Evolutionary conservation across 2,113 vertebrate species (phyloP), one percentile per base, ranked within the genome.

Genomic region (Clinocottus analis): DNA sequence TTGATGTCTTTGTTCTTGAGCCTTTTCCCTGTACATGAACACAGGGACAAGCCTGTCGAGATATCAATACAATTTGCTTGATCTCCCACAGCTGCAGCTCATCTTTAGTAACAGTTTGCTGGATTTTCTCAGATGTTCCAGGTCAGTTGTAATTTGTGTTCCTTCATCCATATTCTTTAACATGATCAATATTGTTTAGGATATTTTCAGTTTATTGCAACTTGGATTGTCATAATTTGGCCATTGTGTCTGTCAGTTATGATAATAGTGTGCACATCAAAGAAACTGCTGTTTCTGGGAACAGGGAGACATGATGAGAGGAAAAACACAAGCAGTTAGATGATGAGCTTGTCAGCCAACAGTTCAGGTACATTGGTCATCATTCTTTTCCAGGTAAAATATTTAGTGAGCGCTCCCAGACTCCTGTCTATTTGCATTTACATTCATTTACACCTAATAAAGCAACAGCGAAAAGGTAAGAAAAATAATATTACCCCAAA

Each of bases 1-100:
- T 58, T 87, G 70, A 90, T 80, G 82, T 73, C 79, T 87, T 90
- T 92, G 74, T 82, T 91, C 62, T 68, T 37, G 17, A 75, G 84
- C 25, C 27, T 70, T 66, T 80, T 53, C 45, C 51, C 55, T 71
- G 62, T 35, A 63, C 75, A 60, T 13, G 72, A 85, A 67, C 64
- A 69, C 29, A 37, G 73, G 63, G 68, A 68, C 21, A 3, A 80
- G 19, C 10, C 67, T 80, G 72, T 75, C 72, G 75, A 73, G 19
- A 86, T 41, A 85, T 71, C 73, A 84, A 75, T 79, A 51, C 64
- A 73, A 72, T 80, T 79, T 77, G 74, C 69, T 72, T 64, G 37
- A 74, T 84, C 59, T 85, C 29, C 55, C 59, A 37, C 74, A 65
- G 66, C 71, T 83, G 68, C 62, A 35, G 59, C 68, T 75, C 79